Base-by-base conservation (phyloP, 2,888 invertebrate species). In the Tortrix viridana region DNA sequence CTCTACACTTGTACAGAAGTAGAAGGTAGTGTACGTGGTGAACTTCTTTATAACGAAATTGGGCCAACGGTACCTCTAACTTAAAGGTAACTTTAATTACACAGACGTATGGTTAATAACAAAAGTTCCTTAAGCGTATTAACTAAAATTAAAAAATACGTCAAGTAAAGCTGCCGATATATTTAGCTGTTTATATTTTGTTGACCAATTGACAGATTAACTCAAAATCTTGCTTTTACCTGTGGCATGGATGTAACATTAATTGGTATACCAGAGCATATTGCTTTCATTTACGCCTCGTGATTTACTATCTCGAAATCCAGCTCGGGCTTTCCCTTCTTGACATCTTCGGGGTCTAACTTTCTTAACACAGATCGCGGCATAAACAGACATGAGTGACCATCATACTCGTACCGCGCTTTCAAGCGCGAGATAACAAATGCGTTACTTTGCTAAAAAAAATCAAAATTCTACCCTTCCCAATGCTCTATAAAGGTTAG, bases 231-330 rank as follows among this genome's bases (percentile, higher is more conserved):
- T 14, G 50, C 37, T 20, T 49, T n/a, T 14, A 37, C 19, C n/a
- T 5, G 50, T 50, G n/a, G n/a, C n/a, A n/a, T n/a, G 22, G 19
- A 41, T 41, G n/a, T 41, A 22, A 5, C 41, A 48, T 58, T 63
- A 58, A 58, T 63, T 63, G 43, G 63, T 58, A 63, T 47, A 63
- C 41, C 46, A 46, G 26, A 41, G 53, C 58, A 53, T 18, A 57
- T 63, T 53, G 48, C 37, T 63, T 56, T 50, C 50, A 56, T 56
- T 61, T 47, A 48, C 32, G 47, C 43, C 57, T 22, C 52, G 57
- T 58, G 63, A 63, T 63, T 63, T 58, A 63, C 63, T 63, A 63
- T 63, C 63, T 57, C 58, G 58, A 58, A 46, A 57, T 50, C 63
- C 43, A 58, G 58, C 22, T 46, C 53, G 47, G 43, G 58, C 63